Evolutionary conservation across 2,888 invertebrate genomes (phyloP).

Genomic region (Macaria liturata): DNA sequence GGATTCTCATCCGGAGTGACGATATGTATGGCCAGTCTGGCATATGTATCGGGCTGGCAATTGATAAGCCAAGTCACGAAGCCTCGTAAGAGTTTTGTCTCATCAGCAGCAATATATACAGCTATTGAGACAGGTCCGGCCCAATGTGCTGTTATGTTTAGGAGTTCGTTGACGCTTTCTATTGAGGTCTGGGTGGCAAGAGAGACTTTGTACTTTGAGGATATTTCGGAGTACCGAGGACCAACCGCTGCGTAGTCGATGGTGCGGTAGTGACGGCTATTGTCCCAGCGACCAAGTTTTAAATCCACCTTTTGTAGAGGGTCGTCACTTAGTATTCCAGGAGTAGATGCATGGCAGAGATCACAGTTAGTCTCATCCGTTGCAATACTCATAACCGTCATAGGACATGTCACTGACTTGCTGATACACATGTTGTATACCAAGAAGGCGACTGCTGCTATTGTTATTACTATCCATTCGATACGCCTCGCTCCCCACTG

Average conservation of each 20-base stretch:
- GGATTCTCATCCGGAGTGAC: not conserved
- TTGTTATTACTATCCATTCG: not conserved
- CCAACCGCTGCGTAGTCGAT: constrained; percentile 2
- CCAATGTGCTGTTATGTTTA: not conserved
- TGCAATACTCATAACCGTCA: not conserved
- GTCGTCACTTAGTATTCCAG: not conserved
- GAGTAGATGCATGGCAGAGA: not conserved
- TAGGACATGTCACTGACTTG: too few species aligned
- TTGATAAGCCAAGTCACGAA: not conserved
- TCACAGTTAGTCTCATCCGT: not conserved
- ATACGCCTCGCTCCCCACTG: not conserved
- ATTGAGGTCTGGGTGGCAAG: constrained; percentile 3
- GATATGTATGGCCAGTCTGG: constrained; percentile 1
- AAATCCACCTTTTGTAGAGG: not conserved
- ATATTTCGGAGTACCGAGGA: not conserved
- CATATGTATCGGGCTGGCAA: not conserved
- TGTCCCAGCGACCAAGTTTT: constrained; percentile 1
- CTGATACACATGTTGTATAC: too few species aligned
- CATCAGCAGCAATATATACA: not conserved
- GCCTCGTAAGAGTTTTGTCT: not conserved
- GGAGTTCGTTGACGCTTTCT: not conserved
- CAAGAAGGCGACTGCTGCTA: not conserved
- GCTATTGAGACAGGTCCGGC: constrained; percentile 1
- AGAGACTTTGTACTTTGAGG: not conserved
- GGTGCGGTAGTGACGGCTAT: not conserved